Evolutionary conservation across 2,797 vertebrate genomes (phyloP), one percentile per base, ranked within the genome.

Genomic region (Lophius americanus): DNA sequence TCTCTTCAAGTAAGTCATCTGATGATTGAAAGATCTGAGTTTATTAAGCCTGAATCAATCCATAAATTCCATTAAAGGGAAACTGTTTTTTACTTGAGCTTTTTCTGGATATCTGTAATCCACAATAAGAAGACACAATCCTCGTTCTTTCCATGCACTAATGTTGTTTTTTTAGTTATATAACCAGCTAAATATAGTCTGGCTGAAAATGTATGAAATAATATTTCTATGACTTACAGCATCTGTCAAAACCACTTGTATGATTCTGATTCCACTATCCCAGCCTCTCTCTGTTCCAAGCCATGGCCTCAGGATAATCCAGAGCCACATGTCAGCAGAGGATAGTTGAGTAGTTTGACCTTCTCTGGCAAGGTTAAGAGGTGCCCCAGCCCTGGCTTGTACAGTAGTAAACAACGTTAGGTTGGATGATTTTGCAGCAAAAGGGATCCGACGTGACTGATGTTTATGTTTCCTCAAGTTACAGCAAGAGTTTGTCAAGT

Each of bases 321-420:
- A 60, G 67, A 73, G 51, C 69, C 77, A 75, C 75, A 71, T 81
- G 81, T 73, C 78, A 53, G 48, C 61, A 46, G 56, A 72, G 38
- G 64, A 73, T 39, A 73, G 69, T 72, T 69, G 75, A 86, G 76
- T 60, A 70, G 67, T 75, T 66, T 76, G 83, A 74, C 70, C 39
- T 78, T 51, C 74, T 70, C 51, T 62, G 51, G 36, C 63, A 35
- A 78, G 73, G 78, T 81, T 46, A 79, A 68, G 64, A 76, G 48
- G 36, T 53, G 61, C 51, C 3, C 39, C 51, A 12, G 56, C 53
- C 11, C 12, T 11, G 39, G 33, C 6, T 56, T 11, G 39, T 51
- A 37, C 51, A 57, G 33, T 3, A 48, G 52, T 10, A 63, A 78
- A 72, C 58, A 67, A 64, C 73, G 68, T 49, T 36, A 3, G 49